Base-by-base conservation (phyloP, 2,888 invertebrate species). In the Ferdinandea cuprea region DNA sequence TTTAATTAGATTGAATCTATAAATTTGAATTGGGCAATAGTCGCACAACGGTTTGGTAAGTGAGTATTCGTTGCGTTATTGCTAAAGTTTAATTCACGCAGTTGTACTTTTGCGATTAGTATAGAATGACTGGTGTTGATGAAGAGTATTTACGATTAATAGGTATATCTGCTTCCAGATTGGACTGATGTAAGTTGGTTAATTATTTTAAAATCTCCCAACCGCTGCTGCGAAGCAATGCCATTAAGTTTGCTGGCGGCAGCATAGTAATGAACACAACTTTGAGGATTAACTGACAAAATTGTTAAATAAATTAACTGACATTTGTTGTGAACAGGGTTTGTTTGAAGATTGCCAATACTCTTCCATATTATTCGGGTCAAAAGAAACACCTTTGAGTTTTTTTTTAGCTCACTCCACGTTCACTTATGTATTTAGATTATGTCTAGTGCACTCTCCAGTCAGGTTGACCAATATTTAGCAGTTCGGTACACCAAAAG, bases 1-100 rank as follows among this genome's bases (percentile, higher is more conserved):
- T 83, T 78, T 73, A 83, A 83, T 78, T 83, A 78, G 63, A 73
- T 78, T 68, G 72, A 78, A 78, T 78, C 63, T 73, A 72, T 78
- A 78, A n/a, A 78, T 72, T 78, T 65, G 15, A 72, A 78, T 78
- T 73, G 72, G 52, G 68, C 68, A 61, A 78, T 72, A 78, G 63
- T 68, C 61, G 59, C 44, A 37, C n/a, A n/a, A n/a, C 35, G 46
- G 30, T 58, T 44, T 48, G 37, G n/a, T 32, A 19, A 42, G 35
- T 35, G 35, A 8, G 25, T 15, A 15, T 28, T 25, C 15, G 28
- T 50, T 15, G 40, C 15, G 44, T 68, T 35, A 54, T 35, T 48
- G 42, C 44, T 35, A 3, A 44, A 32, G 42, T 66, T 65, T 66
- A 74, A 74, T 66, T 32, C 74, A 30, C 48, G 21, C 63, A 32